Evolutionary conservation across 2,797 vertebrate genomes (phyloP).

Genomic region (Megaceryle alcyon): DNA sequence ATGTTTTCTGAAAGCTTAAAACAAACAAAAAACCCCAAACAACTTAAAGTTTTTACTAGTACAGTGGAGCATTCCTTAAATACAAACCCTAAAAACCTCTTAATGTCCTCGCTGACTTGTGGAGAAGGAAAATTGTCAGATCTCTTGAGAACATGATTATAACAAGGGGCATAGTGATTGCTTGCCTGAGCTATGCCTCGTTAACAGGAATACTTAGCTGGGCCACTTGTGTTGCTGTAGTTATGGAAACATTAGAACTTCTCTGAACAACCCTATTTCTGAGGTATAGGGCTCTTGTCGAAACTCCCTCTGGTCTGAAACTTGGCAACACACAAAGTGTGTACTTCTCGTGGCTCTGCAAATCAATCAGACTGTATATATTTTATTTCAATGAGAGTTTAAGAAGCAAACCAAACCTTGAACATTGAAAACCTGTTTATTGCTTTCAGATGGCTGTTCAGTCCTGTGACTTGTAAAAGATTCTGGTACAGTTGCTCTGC

Average conservation of each 20-base stretch:
- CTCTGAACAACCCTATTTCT: slow-evolving; percentile 10
- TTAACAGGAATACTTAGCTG: slow-evolving; percentile 53
- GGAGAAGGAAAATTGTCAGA: not conserved
- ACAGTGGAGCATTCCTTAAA: not conserved
- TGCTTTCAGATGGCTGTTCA: slow-evolving; percentile 60
- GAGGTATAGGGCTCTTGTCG: slow-evolving; percentile 32
- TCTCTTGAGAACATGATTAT: slow-evolving; percentile 16
- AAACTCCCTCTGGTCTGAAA: slow-evolving; percentile 19
- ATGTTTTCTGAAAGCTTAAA: not conserved
- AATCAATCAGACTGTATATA: slow-evolving; percentile 1
- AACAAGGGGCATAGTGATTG: not conserved
- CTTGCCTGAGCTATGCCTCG: slow-evolving; percentile 25
- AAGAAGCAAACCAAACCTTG: slow-evolving; percentile 44
- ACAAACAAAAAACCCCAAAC: not conserved
- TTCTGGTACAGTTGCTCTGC: not conserved
- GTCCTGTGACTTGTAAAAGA: slow-evolving; percentile 41
- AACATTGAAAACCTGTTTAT: slow-evolving; percentile 55
- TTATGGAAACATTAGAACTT: slow-evolving; percentile 42
- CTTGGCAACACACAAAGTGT: slow-evolving; percentile 30
- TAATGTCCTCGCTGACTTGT: not conserved
- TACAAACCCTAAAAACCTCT: not conserved
- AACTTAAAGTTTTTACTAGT: not conserved
- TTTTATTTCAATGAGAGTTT: slow-evolving; percentile 35
- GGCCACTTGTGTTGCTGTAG: slow-evolving; percentile 53
- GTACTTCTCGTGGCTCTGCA: not conserved